phyloP scores from a whole-genome alignment of 2,113 vertebrate species.

The Pseudopipra pipra region DNA sequence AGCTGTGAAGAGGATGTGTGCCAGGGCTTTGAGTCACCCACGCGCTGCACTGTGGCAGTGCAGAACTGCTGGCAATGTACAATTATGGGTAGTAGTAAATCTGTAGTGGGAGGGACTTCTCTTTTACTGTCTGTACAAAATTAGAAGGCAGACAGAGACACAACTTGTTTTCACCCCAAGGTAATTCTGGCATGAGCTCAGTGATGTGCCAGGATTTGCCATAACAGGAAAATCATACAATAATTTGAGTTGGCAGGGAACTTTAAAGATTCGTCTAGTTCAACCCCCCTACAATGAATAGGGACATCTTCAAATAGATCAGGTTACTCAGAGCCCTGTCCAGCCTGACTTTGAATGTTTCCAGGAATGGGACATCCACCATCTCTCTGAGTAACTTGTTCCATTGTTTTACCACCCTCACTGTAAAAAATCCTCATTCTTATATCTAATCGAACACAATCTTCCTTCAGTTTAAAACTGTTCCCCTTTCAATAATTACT shows the following conservation, averaged over 20 bases:
- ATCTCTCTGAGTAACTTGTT: neutral
- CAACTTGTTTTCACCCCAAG: neutral
- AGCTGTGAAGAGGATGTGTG: slow-evolving; percentile 7
- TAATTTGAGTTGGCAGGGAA: neutral
- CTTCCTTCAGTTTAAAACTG: neutral
- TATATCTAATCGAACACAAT: neutral
- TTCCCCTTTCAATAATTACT: neutral
- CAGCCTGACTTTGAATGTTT: neutral
- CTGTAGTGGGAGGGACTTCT: neutral
- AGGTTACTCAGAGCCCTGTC: neutral
- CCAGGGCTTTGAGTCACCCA: slow-evolving; percentile 55
- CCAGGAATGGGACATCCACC: neutral
- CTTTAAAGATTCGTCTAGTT: neutral
- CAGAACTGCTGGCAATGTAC: slow-evolving; percentile 12
- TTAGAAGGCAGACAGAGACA: slow-evolving; percentile 39
- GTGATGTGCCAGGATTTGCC: neutral
- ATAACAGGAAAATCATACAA: neutral
- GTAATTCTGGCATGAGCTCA: neutral
- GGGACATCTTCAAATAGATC: neutral
- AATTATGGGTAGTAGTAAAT: slow-evolving; percentile 60
- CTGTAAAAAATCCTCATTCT: neutral
- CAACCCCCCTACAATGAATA: neutral
- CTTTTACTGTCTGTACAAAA: slow-evolving; percentile 16
- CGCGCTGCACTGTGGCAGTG: neutral
- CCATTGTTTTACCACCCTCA: neutral